phyloP scores from a whole-genome alignment of 2,888 invertebrate species.

The Agrochola lychnidis region DNA sequence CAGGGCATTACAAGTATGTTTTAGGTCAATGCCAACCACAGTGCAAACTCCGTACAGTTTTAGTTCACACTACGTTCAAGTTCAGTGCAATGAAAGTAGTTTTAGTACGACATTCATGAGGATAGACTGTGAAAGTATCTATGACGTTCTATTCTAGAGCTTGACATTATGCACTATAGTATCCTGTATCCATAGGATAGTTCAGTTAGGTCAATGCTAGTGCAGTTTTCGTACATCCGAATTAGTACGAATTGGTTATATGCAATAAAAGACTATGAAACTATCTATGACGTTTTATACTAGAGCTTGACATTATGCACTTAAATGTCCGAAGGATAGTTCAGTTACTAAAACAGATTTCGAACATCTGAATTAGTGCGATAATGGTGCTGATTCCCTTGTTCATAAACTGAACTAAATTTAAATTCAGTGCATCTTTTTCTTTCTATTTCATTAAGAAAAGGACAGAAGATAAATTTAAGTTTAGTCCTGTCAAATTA shows the following conservation, averaged over 20 bases:
- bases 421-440: too few relatives aligned
- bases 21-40: slow-evolving; percentile 45
- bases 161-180: background rate
- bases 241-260: background rate
- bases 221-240: slow-evolving; percentile 9
- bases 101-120: slow-evolving; percentile 15
- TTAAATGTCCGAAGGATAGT: background rate
- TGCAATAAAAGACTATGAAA: background rate
- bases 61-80: slow-evolving; percentile 29
- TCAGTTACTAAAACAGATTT: slow-evolving; percentile 21
- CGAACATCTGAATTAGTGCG: background rate
- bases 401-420: too few relatives aligned
- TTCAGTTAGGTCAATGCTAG: slow-evolving; percentile 17
- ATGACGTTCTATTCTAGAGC: background rate
- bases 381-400: too few relatives aligned
- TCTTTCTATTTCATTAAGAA: too few relatives aligned
- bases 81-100: slow-evolving; percentile 30
- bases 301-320: background rate
- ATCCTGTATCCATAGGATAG: background rate
- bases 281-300: background rate
- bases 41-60: slow-evolving; percentile 34
- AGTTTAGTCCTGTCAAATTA: too few relatives aligned
- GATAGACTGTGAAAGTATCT: background rate
- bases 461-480: too few relatives aligned
- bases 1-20: slow-evolving; percentile 30